phyloP scores from a whole-genome alignment of 1,140 invertebrate species.

The Cyphomyrmex costatus region DNA sequence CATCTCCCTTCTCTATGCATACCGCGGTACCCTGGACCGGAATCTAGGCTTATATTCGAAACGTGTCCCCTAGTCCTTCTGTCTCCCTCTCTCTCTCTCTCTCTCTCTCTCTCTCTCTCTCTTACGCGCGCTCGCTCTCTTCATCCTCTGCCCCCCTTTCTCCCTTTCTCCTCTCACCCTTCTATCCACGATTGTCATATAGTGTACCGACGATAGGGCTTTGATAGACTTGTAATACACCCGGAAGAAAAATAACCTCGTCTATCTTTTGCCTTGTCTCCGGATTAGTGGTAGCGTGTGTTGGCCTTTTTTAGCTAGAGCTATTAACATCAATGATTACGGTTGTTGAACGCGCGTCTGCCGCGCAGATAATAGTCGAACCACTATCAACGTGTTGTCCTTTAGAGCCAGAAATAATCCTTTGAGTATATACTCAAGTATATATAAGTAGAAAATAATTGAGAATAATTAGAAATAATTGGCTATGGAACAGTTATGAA shows the following conservation, averaged over 20 bases:
- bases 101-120: constrained; percentile 10
- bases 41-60: constrained; percentile 79
- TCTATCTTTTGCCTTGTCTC: constrained; percentile 12
- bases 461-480: not conserved
- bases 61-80: constrained; percentile 55
- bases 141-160: not conserved
- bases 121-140: not conserved
- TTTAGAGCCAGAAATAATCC: not conserved
- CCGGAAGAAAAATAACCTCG: constrained; percentile 67
- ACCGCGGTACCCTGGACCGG: constrained; percentile 77
- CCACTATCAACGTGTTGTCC: not conserved
- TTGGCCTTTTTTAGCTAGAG: constrained; percentile 27
- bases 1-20: constrained; percentile 81
- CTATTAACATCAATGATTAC: constrained; percentile 44
- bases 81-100: not conserved
- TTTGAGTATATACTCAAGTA: too few relatives aligned
- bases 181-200: constrained; percentile 45
- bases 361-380: not conserved
- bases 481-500: not conserved
- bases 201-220: constrained; percentile 65
- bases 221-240: constrained; percentile 76
- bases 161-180: not conserved
- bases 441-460: not conserved
- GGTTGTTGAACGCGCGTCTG: not conserved
- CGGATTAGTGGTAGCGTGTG: constrained; percentile 29